Evolutionary conservation across 1,140 invertebrate genomes (phyloP).

Genomic region (Leptestheria dahalacensis): DNA sequence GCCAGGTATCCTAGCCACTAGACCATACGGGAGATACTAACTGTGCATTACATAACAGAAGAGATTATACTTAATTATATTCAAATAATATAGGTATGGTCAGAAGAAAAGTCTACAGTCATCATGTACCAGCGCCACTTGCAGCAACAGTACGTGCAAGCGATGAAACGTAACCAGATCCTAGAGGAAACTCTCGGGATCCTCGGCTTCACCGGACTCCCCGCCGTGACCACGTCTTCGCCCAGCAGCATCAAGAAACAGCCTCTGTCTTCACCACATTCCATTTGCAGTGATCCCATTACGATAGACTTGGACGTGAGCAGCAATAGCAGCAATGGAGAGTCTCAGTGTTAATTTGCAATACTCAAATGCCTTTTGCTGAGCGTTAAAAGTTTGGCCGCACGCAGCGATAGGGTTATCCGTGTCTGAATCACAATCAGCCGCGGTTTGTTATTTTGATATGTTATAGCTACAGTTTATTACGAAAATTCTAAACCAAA

Average conservation of each 20-base stretch:
- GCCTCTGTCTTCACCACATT: conserved; percentile 8
- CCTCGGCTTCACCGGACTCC: conserved; percentile 23
- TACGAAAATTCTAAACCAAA: too few species aligned
- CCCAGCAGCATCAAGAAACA: neutral
- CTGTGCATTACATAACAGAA: too few species aligned
- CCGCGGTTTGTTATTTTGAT: neutral
- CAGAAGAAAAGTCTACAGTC: conserved; percentile 63
- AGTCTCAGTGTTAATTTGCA: conserved; percentile 17
- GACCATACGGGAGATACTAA: neutral
- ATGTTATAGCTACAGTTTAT: too few species aligned
- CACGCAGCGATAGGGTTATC: neutral
- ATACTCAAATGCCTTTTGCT: neutral
- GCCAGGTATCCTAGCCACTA: neutral
- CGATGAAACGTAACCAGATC: conserved; percentile 49
- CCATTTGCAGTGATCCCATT: conserved; percentile 14
- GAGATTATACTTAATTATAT: too few species aligned
- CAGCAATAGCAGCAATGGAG: conserved; percentile 18
- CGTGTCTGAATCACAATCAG: neutral
- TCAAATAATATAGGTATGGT: conserved; percentile 41
- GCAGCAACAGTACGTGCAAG: conserved; percentile 62
- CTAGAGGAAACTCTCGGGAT: conserved; percentile 49
- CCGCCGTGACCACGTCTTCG: neutral
- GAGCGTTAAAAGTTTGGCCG: neutral
- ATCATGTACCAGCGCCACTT: conserved; percentile 61
- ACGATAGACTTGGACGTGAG: conserved; percentile 9